These are phyloP conservation scores for Melipona quadrifasciata DNA, from an alignment of 1,140 invertebrate species.

Conservation along the genomic window DNA sequence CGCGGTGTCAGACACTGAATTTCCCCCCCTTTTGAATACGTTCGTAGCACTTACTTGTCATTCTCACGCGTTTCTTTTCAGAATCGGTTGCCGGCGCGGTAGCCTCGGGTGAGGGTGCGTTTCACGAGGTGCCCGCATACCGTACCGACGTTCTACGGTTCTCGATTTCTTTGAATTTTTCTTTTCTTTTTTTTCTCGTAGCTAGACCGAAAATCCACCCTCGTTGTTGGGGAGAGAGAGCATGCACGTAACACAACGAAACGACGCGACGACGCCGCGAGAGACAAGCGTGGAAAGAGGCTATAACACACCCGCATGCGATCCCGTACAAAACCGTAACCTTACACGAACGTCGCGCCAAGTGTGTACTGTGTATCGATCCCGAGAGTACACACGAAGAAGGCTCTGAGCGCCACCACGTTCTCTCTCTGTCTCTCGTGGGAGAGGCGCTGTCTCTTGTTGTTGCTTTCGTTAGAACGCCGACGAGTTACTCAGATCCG, in stretches of 20 bases:
- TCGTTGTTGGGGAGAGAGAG: constrained; percentile 21
- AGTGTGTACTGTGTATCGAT: constrained; percentile 77
- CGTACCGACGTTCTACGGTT: neutral
- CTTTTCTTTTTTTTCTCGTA: neutral
- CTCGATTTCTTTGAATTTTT: constrained; percentile 43
- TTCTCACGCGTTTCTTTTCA: constrained; percentile 35
- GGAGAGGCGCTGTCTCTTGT: constrained; percentile 45
- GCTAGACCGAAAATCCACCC: constrained; percentile 57
- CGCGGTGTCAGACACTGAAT: neutral
- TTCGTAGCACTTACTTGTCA: constrained; percentile 21
- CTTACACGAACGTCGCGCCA: constrained; percentile 55
- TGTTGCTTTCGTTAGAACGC: constrained; percentile 40
- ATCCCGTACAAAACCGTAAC: constrained; percentile 53
- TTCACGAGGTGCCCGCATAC: constrained; percentile 37
- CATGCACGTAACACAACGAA: neutral
- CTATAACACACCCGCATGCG: constrained; percentile 29
- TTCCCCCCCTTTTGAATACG: neutral
- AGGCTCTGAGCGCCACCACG: constrained; percentile 71
- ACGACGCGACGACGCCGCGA: neutral
- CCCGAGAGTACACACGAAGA: constrained; percentile 71
- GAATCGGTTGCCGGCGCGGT: constrained; percentile 7
- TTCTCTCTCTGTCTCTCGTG: constrained; percentile 58
- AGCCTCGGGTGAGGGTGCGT: constrained; percentile 22
- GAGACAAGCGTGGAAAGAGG: constrained; percentile 8
- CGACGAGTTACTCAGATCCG: constrained; percentile 2